Conservation (phyloP, 2,113 vertebrate genomes). For the Barbus barbus region DNA sequence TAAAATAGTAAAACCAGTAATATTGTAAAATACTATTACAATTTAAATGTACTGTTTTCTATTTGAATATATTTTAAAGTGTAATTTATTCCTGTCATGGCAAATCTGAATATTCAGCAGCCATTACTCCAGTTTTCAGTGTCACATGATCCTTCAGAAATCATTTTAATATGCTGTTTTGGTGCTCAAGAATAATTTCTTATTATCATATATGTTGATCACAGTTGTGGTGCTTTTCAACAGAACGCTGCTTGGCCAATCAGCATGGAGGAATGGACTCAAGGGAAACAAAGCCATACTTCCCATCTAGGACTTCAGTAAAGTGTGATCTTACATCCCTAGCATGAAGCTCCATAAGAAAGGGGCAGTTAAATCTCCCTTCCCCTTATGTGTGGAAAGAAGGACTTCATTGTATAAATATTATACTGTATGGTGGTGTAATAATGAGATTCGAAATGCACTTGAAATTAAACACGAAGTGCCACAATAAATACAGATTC, state of each 20-base stretch:
- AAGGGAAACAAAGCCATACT: constrained; percentile 47
- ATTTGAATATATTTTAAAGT: no score
- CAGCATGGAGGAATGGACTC: constrained; percentile 45
- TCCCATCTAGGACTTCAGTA: constrained; percentile 47
- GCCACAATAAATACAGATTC: constrained; percentile 62
- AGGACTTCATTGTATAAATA: constrained; percentile 50
- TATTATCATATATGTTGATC: neutral
- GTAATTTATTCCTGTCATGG: no score
- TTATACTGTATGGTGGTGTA: constrained; percentile 28
- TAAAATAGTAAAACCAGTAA: no score
- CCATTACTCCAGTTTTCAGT: neutral
- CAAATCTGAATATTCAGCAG: neutral
- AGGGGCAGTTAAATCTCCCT: constrained; percentile 62
- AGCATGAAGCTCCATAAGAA: constrained; percentile 38
- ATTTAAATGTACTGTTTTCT: no score
- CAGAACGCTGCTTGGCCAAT: neutral
- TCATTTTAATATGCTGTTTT: neutral
- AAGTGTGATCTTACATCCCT: constrained; percentile 21
- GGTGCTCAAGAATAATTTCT: neutral
- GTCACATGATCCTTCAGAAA: no score
- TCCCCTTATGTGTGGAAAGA: constrained; percentile 36
- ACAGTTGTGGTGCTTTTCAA: neutral
- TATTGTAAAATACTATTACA: no score
- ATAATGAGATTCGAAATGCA: constrained; percentile 35
- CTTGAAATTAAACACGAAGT: constrained; percentile 57